Evolutionary conservation across 2,113 vertebrate genomes (phyloP).

Genomic region (Takifugu bimaculatus): DNA sequence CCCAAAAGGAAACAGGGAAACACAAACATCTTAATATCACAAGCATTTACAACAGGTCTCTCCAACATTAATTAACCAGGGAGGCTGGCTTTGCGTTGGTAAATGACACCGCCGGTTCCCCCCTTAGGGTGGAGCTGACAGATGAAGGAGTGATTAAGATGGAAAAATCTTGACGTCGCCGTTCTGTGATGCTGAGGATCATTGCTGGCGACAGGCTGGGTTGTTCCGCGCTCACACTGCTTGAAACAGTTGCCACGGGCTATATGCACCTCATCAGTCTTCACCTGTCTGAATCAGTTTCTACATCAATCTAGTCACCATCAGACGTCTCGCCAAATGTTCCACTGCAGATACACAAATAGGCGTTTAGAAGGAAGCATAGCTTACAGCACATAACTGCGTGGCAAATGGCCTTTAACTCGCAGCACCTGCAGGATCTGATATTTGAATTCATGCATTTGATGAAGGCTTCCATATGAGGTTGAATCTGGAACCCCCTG

Average conservation of each 20-base stretch:
- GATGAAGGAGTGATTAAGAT: slow-evolving; percentile 68
- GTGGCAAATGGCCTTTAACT: too few relatives aligned
- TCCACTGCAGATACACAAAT: slow-evolving; percentile 18
- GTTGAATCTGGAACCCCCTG: too few relatives aligned
- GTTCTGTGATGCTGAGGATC: slow-evolving; percentile 58
- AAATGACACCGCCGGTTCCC: slow-evolving; percentile 55
- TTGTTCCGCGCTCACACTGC: slow-evolving; percentile 64
- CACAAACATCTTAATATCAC: slow-evolving; percentile 51
- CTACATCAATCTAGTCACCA: slow-evolving; percentile 54
- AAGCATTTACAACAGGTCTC: slow-evolving; percentile 53
- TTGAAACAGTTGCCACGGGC: slow-evolving; percentile 73
- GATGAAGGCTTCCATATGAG: too few relatives aligned
- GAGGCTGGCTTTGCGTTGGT: slow-evolving; percentile 62
- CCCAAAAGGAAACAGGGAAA: slow-evolving; percentile 41
- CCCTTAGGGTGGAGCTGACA: slow-evolving; percentile 64
- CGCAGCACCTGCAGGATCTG: too few relatives aligned
- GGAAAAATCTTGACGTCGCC: slow-evolving; percentile 64
- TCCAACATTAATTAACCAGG: slow-evolving; percentile 69
- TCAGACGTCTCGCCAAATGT: slow-evolving; percentile 39
- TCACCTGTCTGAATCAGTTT: slow-evolving; percentile 67
- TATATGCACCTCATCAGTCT: slow-evolving; percentile 73
- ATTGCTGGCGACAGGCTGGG: slow-evolving; percentile 65
- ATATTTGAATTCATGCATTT: too few relatives aligned
- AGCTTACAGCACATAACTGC: neutral
- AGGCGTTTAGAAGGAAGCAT: slow-evolving; percentile 8